Percentiles rank a stretch among this genome's conserved stretches.
phyloP scores from a whole-genome alignment of 2,113 vertebrate species.

The Oreotrochilus melanogaster region DNA sequence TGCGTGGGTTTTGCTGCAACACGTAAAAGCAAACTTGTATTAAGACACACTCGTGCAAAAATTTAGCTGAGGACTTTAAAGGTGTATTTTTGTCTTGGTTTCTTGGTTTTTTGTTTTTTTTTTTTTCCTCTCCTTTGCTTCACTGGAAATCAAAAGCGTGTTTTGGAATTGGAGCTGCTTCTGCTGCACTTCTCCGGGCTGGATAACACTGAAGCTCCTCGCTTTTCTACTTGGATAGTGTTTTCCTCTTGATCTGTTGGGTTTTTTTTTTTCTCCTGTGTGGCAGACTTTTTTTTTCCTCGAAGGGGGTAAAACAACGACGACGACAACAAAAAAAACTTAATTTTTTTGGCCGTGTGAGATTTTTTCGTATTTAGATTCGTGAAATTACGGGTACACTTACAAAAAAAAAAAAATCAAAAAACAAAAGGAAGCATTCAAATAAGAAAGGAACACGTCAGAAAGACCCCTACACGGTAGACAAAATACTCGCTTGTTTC shows the following conservation, averaged over 20 bases:
- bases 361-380: conserved; percentile 75
- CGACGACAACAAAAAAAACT: neutral
- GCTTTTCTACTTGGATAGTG: conserved; percentile 69
- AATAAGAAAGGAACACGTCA: conserved; percentile 66
- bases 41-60: conserved; percentile 59
- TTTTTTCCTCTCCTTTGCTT: neutral
- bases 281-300: conserved; percentile 27
- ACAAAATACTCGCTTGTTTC: conserved; percentile 70
- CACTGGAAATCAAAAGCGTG: conserved; percentile 62
- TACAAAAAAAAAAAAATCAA: neutral
- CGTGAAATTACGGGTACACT: conserved; percentile 85
- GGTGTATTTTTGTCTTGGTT: conserved; percentile 47
- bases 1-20: conserved; percentile 67
- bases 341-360: conserved; percentile 66
- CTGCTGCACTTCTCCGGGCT: conserved; percentile 75
- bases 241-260: conserved; percentile 54
- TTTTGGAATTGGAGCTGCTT: conserved; percentile 71
- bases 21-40: conserved; percentile 50
- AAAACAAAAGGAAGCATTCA: conserved; percentile 32
- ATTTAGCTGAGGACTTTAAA: conserved; percentile 36
- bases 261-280: neutral
- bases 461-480: conserved; percentile 68
- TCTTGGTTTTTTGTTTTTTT: neutral
- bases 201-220: conserved; percentile 72
- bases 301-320: neutral